These are phyloP conservation scores for Aeoliscus strigatus DNA, from an alignment of 2,797 vertebrate genomes.

Conservation along the genomic window DNA sequence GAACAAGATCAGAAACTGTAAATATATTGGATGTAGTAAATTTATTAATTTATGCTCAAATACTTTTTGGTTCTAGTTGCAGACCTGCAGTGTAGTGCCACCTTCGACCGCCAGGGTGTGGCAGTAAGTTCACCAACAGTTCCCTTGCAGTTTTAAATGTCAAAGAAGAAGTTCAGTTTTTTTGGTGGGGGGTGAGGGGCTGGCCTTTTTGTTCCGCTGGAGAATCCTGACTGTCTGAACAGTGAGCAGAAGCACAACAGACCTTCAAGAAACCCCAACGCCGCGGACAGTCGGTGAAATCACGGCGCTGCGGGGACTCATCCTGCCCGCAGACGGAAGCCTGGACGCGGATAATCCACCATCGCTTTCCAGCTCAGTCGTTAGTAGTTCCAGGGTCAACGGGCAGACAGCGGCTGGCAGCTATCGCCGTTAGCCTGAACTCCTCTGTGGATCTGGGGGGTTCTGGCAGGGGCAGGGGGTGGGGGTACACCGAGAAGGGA, in stretches of 20 bases:
- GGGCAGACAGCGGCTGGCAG: conserved; percentile 47
- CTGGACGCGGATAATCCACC: conserved; percentile 9
- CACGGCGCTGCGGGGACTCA: conserved; percentile 24
- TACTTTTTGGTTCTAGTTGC: conserved; percentile 4
- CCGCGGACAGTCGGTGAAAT: conserved; percentile 25
- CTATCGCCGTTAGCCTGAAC: conserved; percentile 63
- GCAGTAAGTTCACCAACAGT: conserved; percentile 53
- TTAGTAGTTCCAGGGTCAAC: conserved; percentile 40
- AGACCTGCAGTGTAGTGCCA: conserved; percentile 52
- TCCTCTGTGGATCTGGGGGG: conserved; percentile 68
- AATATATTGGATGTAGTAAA: too few species aligned
- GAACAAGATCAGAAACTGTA: too few species aligned
- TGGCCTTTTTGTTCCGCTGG: conserved; percentile 72
- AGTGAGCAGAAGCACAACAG: conserved; percentile 67
- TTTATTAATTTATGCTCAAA: too few species aligned
- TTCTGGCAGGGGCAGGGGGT: conserved; percentile 59
- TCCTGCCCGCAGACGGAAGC: conserved; percentile 17
- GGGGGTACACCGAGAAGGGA: conserved; percentile 59
- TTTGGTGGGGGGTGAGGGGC: conserved; percentile 64
- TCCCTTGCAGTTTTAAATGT: conserved; percentile 49
- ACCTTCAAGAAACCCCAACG: conserved; percentile 34
- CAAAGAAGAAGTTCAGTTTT: conserved; percentile 68
- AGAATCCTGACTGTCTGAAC: conserved; percentile 70
- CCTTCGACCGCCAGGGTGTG: conserved; percentile 55
- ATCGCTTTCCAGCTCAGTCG: conserved; percentile 31